Evolutionary conservation across 1,140 invertebrate species (phyloP), one percentile per base, ranked within the genome.

Genomic region (Formica exsecta): DNA sequence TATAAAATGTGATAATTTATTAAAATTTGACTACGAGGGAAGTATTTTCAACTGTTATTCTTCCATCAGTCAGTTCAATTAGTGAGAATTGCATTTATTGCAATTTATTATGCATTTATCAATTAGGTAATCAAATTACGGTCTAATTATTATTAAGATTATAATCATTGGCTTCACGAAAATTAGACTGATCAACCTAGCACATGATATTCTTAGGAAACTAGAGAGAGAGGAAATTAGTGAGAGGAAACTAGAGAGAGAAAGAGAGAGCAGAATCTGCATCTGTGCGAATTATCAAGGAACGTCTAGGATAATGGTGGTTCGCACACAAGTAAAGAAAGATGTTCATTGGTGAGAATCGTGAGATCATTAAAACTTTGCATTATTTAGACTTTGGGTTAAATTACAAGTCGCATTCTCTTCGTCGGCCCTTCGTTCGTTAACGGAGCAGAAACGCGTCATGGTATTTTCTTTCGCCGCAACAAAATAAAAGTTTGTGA

Each of bases 361-460:
- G 64, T 71, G 65, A 51, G 75, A 85, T 90, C 90, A 85, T 91
- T 91, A 91, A 91, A 91, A 90, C 77, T 91, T 91, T 88, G 61
- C 87, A 87, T 88, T 91, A 89, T 91, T 88, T 90, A 90, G 71
- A 90, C 73, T 84, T 88, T 76, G 36, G 66, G 76, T 76, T 91
- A 83, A 90, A 90, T 89, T 86, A 89, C 76, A 83, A 86, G 75
- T 71, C 62, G 25, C 65, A 66, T n/a, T 57, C 68, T 57, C 68
- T 36, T 25, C 74, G 25, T 36, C 57, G 79, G 62, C 32, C 32
- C 32, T 81, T 75, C 75, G 59, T 79, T 76, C 80, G 77, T 73
- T 86, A 84, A 65, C 59, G 57, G 54, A 66, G 57, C 75, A 86
- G 54, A 65, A 59, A 79, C 59, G 41, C 13, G 41, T 36, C 70